Percentiles rank a stretch among this genome's conserved stretches.
phyloP scores from a whole-genome alignment of 2,888 invertebrate species.

The Drosophila tanythrix region DNA sequence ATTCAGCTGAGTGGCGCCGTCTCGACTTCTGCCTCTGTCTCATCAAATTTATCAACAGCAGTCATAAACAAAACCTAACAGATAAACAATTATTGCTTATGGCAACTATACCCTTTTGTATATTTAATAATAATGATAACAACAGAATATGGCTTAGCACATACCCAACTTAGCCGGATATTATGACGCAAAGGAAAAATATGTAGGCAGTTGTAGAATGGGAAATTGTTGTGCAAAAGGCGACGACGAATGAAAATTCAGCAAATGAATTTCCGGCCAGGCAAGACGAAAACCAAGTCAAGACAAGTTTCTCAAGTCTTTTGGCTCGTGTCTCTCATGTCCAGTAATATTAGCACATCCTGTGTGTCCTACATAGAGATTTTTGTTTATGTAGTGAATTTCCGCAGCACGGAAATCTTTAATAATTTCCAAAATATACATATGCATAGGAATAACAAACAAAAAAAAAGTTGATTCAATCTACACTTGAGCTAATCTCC shows the following conservation, averaged over 20 bases:
- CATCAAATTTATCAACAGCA: background rate
- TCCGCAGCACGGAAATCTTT: constrained; percentile 62
- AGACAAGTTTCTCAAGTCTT: constrained; percentile 37
- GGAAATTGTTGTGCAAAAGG: constrained; percentile 12
- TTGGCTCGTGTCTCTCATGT: constrained; percentile 6
- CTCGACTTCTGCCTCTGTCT: constrained; percentile 23
- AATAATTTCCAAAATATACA: constrained; percentile 23
- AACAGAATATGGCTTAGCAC: background rate
- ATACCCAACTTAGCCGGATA: constrained; percentile 42
- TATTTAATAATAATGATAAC: background rate
- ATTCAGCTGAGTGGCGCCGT: constrained; percentile 28
- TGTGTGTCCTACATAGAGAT: background rate
- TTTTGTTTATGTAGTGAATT: constrained; percentile 38
- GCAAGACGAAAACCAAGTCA: constrained; percentile 24
- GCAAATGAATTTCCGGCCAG: constrained; percentile 62
- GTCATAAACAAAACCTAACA: constrained; percentile 34
- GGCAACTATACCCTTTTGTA: background rate
- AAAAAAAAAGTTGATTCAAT: constrained; percentile 27
- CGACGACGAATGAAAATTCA: constrained; percentile 30
- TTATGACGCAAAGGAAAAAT: constrained; percentile 25
- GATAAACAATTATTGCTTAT: constrained; percentile 27
- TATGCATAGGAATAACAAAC: background rate
- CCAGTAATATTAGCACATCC: constrained; percentile 8
- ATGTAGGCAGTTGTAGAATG: background rate
- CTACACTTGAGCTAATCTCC: constrained; percentile 24